Conservation (phyloP, 2,797 vertebrate species). For the Neostethus bicornis region DNA sequence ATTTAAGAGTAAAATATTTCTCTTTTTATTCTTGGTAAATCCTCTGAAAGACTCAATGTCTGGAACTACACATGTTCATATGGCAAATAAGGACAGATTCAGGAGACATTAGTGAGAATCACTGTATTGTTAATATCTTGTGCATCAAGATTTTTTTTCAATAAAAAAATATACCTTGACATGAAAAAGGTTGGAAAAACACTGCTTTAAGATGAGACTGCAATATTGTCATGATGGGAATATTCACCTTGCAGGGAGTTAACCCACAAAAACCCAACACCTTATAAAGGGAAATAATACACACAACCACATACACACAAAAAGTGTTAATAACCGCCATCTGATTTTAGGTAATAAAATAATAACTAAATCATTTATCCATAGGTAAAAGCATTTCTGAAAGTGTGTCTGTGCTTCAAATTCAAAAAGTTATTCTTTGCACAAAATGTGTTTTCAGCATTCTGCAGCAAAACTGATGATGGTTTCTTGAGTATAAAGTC, state of each 20-base stretch:
- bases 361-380: neutral
- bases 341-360: neutral
- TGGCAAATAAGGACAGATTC: too few species aligned
- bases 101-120: too few species aligned
- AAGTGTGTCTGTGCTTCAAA: neutral
- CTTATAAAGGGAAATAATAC: neutral
- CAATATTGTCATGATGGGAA: neutral
- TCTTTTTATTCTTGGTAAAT: too few species aligned
- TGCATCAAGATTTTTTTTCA: too few species aligned
- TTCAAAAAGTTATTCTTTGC: neutral
- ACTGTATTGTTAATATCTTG: too few species aligned
- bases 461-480: slow-evolving; percentile 8
- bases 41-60: too few species aligned
- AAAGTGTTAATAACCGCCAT: neutral
- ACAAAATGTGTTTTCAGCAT: slow-evolving; percentile 5
- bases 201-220: neutral
- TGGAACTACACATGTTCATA: too few species aligned
- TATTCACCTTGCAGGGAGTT: neutral
- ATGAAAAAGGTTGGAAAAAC: too few species aligned
- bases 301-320: neutral
- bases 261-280: neutral
- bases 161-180: too few species aligned
- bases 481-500: neutral
- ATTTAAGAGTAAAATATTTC: too few species aligned
- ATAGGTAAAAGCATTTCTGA: slow-evolving; percentile 1